Conservation (phyloP, 64 coral and sea anemone genomes). For the Trachythela sp. region DNA sequence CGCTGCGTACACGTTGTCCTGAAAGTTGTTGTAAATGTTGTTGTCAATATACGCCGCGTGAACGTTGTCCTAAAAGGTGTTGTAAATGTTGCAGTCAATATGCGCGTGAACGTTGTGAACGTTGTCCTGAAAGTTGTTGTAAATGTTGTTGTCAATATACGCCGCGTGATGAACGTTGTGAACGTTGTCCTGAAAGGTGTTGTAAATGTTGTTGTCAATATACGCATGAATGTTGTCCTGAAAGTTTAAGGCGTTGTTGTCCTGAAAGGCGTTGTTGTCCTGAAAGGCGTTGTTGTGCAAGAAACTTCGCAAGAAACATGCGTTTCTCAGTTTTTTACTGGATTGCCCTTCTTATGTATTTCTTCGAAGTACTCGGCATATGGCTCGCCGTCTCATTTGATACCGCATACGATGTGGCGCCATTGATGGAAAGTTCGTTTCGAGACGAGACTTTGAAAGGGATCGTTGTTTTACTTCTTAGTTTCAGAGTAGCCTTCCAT, state of each 20-base stretch:
- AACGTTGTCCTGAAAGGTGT: too few species aligned
- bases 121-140: too few species aligned
- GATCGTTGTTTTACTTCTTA: not conserved
- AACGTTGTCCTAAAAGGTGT: not conserved
- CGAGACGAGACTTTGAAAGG: not conserved
- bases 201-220: too few species aligned
- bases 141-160: too few species aligned
- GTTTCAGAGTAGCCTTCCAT: not conserved
- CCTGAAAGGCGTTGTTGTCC: too few species aligned
- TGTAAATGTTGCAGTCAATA: too few species aligned
- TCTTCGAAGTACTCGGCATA: not conserved
- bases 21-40: not conserved
- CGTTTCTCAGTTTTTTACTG: not conserved
- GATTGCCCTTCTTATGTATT: not conserved
- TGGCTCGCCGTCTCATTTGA: not conserved
- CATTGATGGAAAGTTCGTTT: not conserved
- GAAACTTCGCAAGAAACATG: too few species aligned
- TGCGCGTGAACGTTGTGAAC: too few species aligned
- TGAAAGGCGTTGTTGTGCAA: too few species aligned
- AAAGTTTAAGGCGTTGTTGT: too few species aligned
- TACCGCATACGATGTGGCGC: not conserved
- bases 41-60: not conserved
- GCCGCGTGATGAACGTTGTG: too few species aligned
- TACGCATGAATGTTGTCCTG: too few species aligned
- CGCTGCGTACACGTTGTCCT: not conserved